phyloP scores from a whole-genome alignment of 2,113 vertebrate genomes.

The Phalacrocorax aristotelis region DNA sequence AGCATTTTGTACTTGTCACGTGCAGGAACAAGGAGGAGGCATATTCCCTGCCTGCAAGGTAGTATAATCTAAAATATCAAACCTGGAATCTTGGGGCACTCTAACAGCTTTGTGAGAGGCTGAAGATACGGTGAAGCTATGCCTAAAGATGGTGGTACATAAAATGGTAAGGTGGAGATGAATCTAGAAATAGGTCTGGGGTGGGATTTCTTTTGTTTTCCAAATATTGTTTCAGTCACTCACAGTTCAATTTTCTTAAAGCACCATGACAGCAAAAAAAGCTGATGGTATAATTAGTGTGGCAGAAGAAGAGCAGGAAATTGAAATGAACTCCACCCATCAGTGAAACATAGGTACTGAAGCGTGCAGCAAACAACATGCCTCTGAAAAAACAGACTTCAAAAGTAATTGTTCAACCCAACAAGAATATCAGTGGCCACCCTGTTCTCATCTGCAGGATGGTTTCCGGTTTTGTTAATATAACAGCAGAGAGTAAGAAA shows the following conservation, averaged over 20 bases:
- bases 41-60: background rate
- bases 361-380: background rate
- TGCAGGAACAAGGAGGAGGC: background rate
- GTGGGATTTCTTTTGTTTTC: background rate
- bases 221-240: background rate
- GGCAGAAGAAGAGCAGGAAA: slow-evolving; percentile 12
- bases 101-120: background rate
- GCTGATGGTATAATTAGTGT: background rate
- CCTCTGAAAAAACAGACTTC: background rate
- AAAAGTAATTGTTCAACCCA: background rate
- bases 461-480: background rate
- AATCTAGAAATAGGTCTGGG: background rate
- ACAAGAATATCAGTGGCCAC: background rate
- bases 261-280: background rate
- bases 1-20: background rate
- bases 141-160: background rate
- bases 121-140: background rate
- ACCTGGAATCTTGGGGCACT: background rate
- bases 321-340: background rate
- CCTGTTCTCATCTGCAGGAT: background rate
- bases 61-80: background rate
- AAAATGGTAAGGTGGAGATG: background rate
- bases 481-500: background rate
- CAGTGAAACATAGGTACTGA: background rate
- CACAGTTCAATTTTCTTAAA: background rate